Base-by-base conservation (phyloP, 1,140 invertebrate species). In the Drosophila aff. region DNA sequence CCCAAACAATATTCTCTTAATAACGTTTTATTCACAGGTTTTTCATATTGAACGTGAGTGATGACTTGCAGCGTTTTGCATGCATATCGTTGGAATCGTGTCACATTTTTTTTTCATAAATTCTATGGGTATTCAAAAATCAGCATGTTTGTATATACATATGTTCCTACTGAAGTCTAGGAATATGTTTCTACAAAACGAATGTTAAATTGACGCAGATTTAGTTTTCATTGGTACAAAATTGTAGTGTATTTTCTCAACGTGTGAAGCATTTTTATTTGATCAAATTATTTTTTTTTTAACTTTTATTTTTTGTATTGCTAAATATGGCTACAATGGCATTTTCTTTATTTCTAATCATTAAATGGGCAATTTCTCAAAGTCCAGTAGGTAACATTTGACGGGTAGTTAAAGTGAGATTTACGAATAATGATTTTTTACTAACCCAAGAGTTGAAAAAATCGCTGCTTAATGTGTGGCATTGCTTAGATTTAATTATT, bases 31-130 rank as follows among this genome's bases (percentile, higher is more conserved):
- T 68, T 53, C 66, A 68, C 66, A 67, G 64, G 66, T 69, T 43
- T 69, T 33, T 69, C 47, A n/a, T 68, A 68, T 21, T 43, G 66
- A 67, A 53, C 64, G 47, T 67, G 66, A 69, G 38, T 69, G 66
- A 68, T 43, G 66, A 33, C 46, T 44, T 69, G 63, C 66, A 67
- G 38, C 28, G 47, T 67, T 67, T 67, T 50, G 47, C 38, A 69
- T 53, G 36, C 47, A 69, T 43, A 52, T 52, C 63, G 38, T 67
- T 68, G 63, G 63, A 69, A 43, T 36, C 28, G 28, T 36, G 31
- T 67, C 33, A n/a, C 28, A 63, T 16, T 53, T 53, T 36, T 36
- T 53, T 33, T 50, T 28, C 9, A 53, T 53, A 1, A 21, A 38
- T 23, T 6, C 21, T 0, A 16, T 55, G 33, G 52, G 52, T 38